Evolutionary conservation across 1,140 invertebrate genomes (phyloP).

Genomic region (Drosophila cardini): DNA sequence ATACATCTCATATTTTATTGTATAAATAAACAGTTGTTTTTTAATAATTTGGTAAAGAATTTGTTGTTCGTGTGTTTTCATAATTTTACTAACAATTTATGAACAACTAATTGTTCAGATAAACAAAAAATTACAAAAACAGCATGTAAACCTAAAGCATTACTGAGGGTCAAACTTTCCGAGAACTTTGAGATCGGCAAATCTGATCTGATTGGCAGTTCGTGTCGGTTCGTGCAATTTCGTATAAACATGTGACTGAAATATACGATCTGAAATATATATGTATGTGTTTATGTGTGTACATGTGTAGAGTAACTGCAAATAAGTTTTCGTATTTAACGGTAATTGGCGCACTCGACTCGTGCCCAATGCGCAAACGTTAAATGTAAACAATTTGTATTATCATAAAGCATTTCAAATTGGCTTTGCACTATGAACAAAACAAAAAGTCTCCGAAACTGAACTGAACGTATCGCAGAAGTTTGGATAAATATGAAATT

Average conservation of each 20-base stretch:
- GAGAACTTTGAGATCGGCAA: conserved; percentile 8
- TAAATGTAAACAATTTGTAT: conserved; percentile 48
- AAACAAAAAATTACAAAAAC: conserved; percentile 44
- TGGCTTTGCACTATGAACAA: not conserved
- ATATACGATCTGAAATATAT: conserved; percentile 21
- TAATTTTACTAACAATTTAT: conserved; percentile 48
- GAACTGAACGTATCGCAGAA: conserved; percentile 14
- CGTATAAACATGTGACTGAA: conserved; percentile 58
- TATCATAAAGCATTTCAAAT: conserved; percentile 18
- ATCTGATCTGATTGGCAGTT: conserved; percentile 29
- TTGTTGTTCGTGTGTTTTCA: conserved; percentile 17
- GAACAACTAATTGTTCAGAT: conserved; percentile 57
- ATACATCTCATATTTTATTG: too few species aligned
- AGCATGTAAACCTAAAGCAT: conserved; percentile 13
- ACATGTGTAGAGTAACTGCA: conserved; percentile 29
- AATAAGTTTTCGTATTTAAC: conserved; percentile 50
- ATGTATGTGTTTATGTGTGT: not conserved
- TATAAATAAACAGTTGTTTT: conserved; percentile 33
- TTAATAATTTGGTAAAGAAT: conserved; percentile 14
- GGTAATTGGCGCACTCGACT: conserved; percentile 64
- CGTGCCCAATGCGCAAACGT: conserved; percentile 59
- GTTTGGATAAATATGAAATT: conserved; percentile 16
- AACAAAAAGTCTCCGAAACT: not conserved
- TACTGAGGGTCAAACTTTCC: conserved; percentile 24
- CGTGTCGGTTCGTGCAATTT: conserved; percentile 23